Conservation (phyloP, 37 sponge, comb jelly and placozoan species). For the Amphimedon queenslandica region DNA sequence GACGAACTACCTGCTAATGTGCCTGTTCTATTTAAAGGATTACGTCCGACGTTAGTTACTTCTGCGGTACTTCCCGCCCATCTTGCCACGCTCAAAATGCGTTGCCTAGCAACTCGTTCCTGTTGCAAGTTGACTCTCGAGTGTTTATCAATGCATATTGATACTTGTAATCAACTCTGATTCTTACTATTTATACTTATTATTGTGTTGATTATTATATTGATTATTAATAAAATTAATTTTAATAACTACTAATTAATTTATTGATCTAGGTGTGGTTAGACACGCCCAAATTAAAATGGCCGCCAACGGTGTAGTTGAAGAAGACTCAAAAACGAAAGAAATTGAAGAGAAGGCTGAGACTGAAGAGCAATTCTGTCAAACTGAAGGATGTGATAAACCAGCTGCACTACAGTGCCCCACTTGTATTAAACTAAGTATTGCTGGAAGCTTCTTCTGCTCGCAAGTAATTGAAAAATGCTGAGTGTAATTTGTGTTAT, state of each 20-base stretch:
- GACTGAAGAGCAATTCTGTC: slow-evolving; percentile 16
- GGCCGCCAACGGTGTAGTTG: background rate
- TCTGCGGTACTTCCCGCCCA: too few species aligned
- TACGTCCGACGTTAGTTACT: too few species aligned
- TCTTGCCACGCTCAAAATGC: too few species aligned
- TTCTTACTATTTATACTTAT: background rate
- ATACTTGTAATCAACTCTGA: background rate
- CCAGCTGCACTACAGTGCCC: slow-evolving; percentile 87
- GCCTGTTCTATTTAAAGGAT: too few species aligned
- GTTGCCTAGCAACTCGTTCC: too few species aligned
- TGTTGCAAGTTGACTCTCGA: too few species aligned
- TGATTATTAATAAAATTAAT: background rate
- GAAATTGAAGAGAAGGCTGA: too few species aligned
- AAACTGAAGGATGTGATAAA: slow-evolving; percentile 67
- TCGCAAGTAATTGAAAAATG: slow-evolving; percentile 61
- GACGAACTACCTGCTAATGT: too few species aligned
- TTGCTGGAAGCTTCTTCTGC: slow-evolving; percentile 86
- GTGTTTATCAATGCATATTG: too few species aligned
- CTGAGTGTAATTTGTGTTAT: background rate
- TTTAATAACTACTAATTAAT: background rate
- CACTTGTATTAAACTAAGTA: slow-evolving; percentile 76
- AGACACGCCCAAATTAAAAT: background rate
- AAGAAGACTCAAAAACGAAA: slow-evolving; percentile 5
- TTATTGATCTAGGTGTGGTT: background rate
- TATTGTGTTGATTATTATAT: background rate